Percentiles rank a stretch among this genome's conserved stretches.
These are phyloP conservation scores for Ceyx erithaca DNA, from an alignment of 2,797 vertebrate genomes.

Conservation along the genomic window DNA sequence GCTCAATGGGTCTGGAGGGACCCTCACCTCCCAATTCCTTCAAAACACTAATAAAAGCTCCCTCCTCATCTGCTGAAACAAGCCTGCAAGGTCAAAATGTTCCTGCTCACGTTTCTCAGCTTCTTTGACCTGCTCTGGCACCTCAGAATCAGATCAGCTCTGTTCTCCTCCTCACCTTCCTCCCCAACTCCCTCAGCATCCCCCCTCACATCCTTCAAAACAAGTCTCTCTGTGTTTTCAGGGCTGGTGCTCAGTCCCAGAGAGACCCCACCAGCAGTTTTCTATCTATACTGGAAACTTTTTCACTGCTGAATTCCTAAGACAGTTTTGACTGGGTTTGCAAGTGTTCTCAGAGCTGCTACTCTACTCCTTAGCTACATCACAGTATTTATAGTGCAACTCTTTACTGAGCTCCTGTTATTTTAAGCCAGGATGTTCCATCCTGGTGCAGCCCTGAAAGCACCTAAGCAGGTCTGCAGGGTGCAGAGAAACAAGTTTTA, in stretches of 20 bases:
- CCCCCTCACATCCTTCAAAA: accelerated
- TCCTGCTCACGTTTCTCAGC: neutral
- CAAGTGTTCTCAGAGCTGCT: neutral
- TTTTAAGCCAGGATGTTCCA: neutral
- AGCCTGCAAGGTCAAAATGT: neutral
- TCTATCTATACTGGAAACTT: neutral
- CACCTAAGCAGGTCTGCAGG: neutral
- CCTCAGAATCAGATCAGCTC: neutral
- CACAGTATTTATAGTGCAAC: neutral
- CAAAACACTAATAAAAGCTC: neutral
- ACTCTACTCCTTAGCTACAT: neutral
- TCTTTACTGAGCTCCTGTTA: neutral
- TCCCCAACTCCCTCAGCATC: neutral
- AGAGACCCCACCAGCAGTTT: neutral
- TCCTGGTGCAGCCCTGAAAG: neutral
- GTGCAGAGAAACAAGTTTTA: neutral
- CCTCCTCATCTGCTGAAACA: neutral
- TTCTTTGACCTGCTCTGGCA: neutral
- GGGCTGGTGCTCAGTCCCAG: neutral
- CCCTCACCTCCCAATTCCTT: neutral
- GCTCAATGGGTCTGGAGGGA: neutral
- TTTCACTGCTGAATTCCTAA: conserved; percentile 1
- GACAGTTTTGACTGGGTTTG: neutral
- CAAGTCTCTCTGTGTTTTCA: neutral
- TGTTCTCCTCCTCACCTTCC: neutral